Base-by-base conservation (phyloP, 2,888 invertebrate genomes). In the Panopea generosa region DNA sequence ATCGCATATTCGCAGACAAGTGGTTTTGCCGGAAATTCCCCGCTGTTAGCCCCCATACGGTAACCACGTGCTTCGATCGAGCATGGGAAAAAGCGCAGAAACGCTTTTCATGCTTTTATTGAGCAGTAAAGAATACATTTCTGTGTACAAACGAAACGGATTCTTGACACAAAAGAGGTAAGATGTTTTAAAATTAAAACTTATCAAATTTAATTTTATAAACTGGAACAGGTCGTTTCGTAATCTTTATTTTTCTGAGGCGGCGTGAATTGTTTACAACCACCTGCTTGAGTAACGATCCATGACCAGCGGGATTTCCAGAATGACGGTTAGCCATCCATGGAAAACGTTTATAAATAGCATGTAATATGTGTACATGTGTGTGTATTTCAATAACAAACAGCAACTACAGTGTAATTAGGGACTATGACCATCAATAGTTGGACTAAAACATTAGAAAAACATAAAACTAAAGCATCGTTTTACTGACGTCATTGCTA, bases 231-330 rank as follows among this genome's bases (percentile, higher is more conserved):
- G 16, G 16, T 16, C 16, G 16, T 45, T 20, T n/a, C 4, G 4
- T 45, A 16, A 20, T 16, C 16, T 9, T 45, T 45, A 16, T 16
- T 52, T 24, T 24, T 6, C 38, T 33, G 33, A 11, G 11, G 11
- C 11, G 6, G 33, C 9, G n/a, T 16, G 38, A 38, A 49, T 53
- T 79, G 79, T 79, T 79, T 79, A 79, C 75, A 71, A 67, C 55
- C 45, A 60, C 66, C 52, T 79, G 79, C 79, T 65, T 79, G 79
- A 69, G 63, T 79, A 65, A 57, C 72, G 68, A 61, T 68, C 69
- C 68, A 52, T 75, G 75, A 70, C 69, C 29, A 27, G 24, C 29
- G 79, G 75, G 57, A 75, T 49, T 73, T 67, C 73, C 77, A 43
- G 61, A 43, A 22, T 40, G 22, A 57, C 40, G 49, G 26, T 56